phyloP scores from a whole-genome alignment of 2,797 vertebrate species.

The Spatula versicolor region DNA sequence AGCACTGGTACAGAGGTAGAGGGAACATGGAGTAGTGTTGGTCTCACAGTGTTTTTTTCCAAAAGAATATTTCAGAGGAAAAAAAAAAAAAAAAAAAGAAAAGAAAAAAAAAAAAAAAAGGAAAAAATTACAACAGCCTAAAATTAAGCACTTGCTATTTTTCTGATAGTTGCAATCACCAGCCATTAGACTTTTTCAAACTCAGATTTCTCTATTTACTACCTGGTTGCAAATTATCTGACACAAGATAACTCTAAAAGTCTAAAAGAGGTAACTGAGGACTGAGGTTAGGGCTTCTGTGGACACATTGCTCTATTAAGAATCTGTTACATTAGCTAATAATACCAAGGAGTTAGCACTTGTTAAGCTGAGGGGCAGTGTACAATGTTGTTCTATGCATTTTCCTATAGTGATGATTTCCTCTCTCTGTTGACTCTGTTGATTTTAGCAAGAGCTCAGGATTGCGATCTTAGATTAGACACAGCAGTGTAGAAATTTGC shows the following conservation, averaged over 20 bases:
- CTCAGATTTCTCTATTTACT: neutral
- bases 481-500: neutral
- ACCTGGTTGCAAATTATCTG: neutral
- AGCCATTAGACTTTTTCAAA: neutral
- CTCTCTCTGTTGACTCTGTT: neutral
- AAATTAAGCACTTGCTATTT: neutral
- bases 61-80: neutral
- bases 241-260: neutral
- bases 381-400: neutral
- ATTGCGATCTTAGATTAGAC: neutral
- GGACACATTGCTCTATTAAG: neutral
- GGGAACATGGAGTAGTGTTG: neutral
- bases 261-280: neutral
- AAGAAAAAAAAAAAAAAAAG: neutral
- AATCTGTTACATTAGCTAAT: neutral
- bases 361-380: fast-evolving
- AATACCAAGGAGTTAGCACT: neutral
- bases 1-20: neutral
- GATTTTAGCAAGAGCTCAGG: neutral
- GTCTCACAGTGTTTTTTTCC: neutral
- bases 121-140: neutral
- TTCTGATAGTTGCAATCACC: neutral
- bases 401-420: neutral
- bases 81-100: too few species aligned
- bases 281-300: neutral